Conservation (phyloP, 2,113 vertebrate genomes). For the Callionymus lyra region DNA sequence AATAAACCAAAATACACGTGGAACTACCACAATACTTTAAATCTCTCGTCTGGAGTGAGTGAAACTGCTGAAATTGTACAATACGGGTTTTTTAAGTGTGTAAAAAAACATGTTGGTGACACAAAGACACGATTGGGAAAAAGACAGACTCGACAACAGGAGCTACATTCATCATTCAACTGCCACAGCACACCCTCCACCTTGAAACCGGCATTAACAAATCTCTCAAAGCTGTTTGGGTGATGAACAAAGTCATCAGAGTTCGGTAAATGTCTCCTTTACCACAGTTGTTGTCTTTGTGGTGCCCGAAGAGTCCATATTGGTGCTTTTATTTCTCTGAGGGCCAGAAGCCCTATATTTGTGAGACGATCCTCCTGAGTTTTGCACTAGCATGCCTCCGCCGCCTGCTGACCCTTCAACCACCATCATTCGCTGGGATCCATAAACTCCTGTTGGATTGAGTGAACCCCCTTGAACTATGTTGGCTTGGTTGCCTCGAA, state of each 20-base stretch:
- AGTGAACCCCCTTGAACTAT: constrained; percentile 26
- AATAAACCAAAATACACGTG: too few relatives aligned
- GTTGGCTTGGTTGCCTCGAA: constrained; percentile 24
- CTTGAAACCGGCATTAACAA: neutral
- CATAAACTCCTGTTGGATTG: constrained; percentile 10
- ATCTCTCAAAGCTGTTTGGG: neutral
- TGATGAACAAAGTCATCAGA: neutral
- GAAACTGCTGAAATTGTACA: too few relatives aligned
- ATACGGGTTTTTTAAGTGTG: too few relatives aligned
- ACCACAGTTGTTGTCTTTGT: constrained; percentile 8
- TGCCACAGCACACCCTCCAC: constrained; percentile 9
- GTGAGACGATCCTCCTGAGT: constrained; percentile 8
- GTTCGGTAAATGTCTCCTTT: constrained; percentile 12
- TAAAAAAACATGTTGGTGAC: neutral
- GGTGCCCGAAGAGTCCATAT: constrained; percentile 10
- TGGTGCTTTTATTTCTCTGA: constrained; percentile 3
- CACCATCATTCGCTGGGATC: constrained; percentile 40
- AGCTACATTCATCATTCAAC: constrained; percentile 4
- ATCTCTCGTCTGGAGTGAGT: too few relatives aligned
- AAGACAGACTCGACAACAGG: neutral
- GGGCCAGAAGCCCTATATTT: constrained; percentile 9
- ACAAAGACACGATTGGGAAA: neutral
- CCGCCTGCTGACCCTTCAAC: constrained; percentile 23
- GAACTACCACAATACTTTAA: too few relatives aligned
- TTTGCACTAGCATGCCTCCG: constrained; percentile 16